These are phyloP conservation scores for Calycopis cecrops DNA, from an alignment of 1,140 invertebrate genomes.

Conservation along the genomic window DNA sequence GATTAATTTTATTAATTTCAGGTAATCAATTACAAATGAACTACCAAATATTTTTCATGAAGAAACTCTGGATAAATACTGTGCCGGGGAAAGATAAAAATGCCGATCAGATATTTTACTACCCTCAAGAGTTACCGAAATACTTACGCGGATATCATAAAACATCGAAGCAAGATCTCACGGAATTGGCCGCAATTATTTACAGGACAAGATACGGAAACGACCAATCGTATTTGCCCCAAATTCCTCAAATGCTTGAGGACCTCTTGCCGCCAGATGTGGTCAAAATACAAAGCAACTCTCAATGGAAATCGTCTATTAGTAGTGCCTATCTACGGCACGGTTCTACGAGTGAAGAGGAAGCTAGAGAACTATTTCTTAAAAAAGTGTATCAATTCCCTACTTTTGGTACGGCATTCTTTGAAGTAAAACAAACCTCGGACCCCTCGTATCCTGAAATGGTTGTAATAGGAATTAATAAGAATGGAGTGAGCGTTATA, in stretches of 20 bases:
- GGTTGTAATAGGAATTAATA: conserved; percentile 93
- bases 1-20: conserved; percentile 22
- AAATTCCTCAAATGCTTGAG: conserved; percentile 80
- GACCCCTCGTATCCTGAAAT: conserved; percentile 89
- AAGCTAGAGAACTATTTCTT: conserved; percentile 91
- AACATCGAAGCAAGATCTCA: conserved; percentile 86
- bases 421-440: conserved; percentile 93
- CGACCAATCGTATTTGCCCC: conserved; percentile 78
- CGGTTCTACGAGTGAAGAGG: conserved; percentile 75
- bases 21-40: conserved; percentile 83
- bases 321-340: conserved; percentile 79
- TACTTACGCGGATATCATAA: conserved; percentile 92
- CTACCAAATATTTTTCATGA: conserved; percentile 97
- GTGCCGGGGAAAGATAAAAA: conserved; percentile 90
- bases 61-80: conserved; percentile 95
- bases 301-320: conserved; percentile 91
- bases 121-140: conserved; percentile 95
- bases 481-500: conserved; percentile 91
- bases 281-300: conserved; percentile 80
- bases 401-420: conserved; percentile 97
- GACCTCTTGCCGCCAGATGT: conserved; percentile 90
- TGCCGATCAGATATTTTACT: conserved; percentile 96
- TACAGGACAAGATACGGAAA: conserved; percentile 86
- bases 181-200: conserved; percentile 86
- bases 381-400: conserved; percentile 88